phyloP scores from a whole-genome alignment of 2,888 invertebrate species.

The Sisyra terminalis region DNA sequence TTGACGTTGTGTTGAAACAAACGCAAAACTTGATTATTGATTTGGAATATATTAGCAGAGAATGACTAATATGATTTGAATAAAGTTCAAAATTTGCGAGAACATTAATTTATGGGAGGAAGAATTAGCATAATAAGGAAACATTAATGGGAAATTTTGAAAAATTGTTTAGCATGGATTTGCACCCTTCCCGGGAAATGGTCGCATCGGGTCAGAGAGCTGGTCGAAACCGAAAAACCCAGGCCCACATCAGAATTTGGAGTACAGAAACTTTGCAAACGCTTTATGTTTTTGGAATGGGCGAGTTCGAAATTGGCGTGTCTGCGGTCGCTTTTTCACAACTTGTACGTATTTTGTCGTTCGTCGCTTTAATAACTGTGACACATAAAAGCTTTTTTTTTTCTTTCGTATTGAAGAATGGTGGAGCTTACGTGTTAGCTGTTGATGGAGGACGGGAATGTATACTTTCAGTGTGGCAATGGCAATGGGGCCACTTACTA shows the following conservation, averaged over 20 bases:
- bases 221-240: conserved; percentile 67
- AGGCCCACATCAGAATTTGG: conserved; percentile 85
- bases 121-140: too few relatives aligned
- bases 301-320: conserved; percentile 75
- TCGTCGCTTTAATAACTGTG: background rate
- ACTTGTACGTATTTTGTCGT: conserved; percentile 35
- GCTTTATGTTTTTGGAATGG: conserved; percentile 79
- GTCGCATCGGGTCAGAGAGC: conserved; percentile 82
- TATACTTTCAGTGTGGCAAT: conserved; percentile 86
- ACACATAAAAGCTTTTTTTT: background rate
- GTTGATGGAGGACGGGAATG: conserved; percentile 82
- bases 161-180: conserved; percentile 47
- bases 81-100: too few relatives aligned
- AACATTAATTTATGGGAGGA: too few relatives aligned
- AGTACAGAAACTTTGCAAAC: conserved; percentile 79
- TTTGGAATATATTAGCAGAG: too few relatives aligned
- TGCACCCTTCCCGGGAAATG: conserved; percentile 75
- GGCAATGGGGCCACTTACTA: conserved; percentile 86
- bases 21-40: too few relatives aligned
- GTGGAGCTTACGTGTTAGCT: conserved; percentile 77
- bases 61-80: too few relatives aligned
- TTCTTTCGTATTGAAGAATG: conserved; percentile 47
- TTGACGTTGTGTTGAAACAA: too few relatives aligned
- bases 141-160: background rate
- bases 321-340: conserved; percentile 81